phyloP scores from a whole-genome alignment of 2,888 invertebrate genomes.

The Notodonta ziczac region DNA sequence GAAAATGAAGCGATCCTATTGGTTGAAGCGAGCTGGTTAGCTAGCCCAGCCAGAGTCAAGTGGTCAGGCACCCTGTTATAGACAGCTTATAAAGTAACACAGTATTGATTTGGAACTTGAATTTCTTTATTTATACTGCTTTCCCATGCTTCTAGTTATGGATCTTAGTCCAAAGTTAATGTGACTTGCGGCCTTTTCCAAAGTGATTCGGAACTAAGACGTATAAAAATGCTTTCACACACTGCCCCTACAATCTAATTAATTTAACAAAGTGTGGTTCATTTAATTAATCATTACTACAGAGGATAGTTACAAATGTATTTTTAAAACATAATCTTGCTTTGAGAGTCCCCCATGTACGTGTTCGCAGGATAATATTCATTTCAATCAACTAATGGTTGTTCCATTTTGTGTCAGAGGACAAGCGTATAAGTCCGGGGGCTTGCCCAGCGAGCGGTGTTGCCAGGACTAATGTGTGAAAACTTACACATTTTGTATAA shows the following conservation, averaged over 20 bases:
- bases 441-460: background rate
- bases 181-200: too few relatives aligned
- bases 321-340: background rate
- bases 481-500: too few relatives aligned
- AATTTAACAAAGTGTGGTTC: background rate
- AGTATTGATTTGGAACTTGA: too few relatives aligned
- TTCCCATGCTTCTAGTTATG: too few relatives aligned
- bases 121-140: too few relatives aligned
- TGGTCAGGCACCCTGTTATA: too few relatives aligned
- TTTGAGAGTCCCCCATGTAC: background rate
- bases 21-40: too few relatives aligned
- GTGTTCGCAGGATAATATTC: background rate
- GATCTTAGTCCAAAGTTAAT: too few relatives aligned
- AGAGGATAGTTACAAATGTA: background rate
- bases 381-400: conserved; percentile 1
- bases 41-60: too few relatives aligned
- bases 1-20: too few relatives aligned
- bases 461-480: background rate
- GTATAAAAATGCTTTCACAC: background rate
- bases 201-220: too few relatives aligned
- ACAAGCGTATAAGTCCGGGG: background rate
- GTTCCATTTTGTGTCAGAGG: background rate
- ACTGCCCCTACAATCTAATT: background rate
- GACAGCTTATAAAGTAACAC: too few relatives aligned
- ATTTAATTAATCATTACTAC: background rate